Evolutionary conservation across 2,888 invertebrate species (phyloP), one percentile per base, ranked within the genome.

Genomic region (Drosophila mettleri): DNA sequence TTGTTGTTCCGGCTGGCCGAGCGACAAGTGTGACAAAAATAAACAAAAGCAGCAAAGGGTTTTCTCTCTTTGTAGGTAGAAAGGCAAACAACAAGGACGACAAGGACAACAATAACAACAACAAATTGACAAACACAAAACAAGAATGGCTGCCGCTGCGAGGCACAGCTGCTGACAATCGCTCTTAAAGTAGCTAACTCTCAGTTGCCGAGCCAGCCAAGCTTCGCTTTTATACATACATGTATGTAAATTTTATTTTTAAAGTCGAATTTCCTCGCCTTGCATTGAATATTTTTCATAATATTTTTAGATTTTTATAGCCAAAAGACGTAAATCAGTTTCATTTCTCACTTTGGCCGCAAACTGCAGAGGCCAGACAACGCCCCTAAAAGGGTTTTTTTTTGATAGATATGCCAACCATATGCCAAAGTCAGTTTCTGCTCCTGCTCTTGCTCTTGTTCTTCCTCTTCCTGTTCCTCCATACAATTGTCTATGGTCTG

Each of bases 161-260:
- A 57, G 78, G n/a, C 77, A 61, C 74, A 74, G 74, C 77, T 74
- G 74, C 58, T 65, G 54, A 38, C 65, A 67, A 29, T 58, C 29
- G 43, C 53, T 39, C 48, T 49, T 33, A 31, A 64, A 64, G 34
- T 20, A 9, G 49, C 41, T n/a, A 27, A 16, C 45, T 45, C n/a
- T 16, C 24, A 45, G 45, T 27, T 45, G 27, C 12, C 16, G 9
- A 12, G 18, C 8, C 9, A 20, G 6, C 18, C n/a, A 16, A 16
- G 24, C 20, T 48, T 18, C 12, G 36, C 6, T 34, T 43, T 31
- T 36, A 46, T 34, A 63, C 53, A 63, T 57, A n/a, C n/a, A n/a
- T n/a, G n/a, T n/a, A 73, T 73, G 57, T 39, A 71, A 72, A 74
- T 69, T 58, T 6, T 20, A 9, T 8, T 51, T 54, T 54, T 53